phyloP scores from a whole-genome alignment of 2,113 vertebrate species.

The Myrmophylax atrothorax region DNA sequence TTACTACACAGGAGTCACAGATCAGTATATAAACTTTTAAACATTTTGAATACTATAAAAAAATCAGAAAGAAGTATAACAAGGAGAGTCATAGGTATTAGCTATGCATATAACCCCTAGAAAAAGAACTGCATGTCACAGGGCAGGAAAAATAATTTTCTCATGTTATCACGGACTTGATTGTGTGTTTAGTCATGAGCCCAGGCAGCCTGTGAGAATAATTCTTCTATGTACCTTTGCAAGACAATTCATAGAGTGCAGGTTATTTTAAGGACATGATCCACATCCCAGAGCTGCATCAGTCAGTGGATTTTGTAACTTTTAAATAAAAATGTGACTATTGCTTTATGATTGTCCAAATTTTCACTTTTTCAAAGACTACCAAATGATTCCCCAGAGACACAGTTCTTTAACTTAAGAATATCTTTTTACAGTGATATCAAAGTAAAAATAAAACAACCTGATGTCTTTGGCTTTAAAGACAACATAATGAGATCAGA shows the following conservation, averaged over 20 bases:
- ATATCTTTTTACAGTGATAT: conserved; percentile 57
- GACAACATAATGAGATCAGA: conserved; percentile 74
- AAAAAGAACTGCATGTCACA: background rate
- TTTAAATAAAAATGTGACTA: conserved; percentile 35
- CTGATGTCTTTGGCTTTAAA: conserved; percentile 67
- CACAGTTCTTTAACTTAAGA: conserved; percentile 49
- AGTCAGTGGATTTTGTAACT: background rate
- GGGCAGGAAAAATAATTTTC: background rate
- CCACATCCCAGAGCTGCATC: background rate
- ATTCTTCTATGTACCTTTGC: background rate
- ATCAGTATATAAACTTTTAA: background rate
- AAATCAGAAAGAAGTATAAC: background rate
- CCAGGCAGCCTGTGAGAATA: background rate
- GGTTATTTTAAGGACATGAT: background rate
- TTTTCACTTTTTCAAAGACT: conserved; percentile 62
- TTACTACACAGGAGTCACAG: background rate
- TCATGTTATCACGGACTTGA: background rate
- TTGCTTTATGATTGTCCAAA: conserved; percentile 32
- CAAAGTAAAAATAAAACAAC: conserved; percentile 53
- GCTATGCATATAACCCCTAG: background rate
- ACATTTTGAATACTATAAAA: background rate
- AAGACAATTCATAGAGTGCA: background rate
- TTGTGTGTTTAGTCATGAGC: background rate
- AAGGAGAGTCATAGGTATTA: background rate
- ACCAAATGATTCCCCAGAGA: conserved; percentile 56